Base-by-base conservation (phyloP, 2,888 invertebrate species). In the Furcula furcula region DNA sequence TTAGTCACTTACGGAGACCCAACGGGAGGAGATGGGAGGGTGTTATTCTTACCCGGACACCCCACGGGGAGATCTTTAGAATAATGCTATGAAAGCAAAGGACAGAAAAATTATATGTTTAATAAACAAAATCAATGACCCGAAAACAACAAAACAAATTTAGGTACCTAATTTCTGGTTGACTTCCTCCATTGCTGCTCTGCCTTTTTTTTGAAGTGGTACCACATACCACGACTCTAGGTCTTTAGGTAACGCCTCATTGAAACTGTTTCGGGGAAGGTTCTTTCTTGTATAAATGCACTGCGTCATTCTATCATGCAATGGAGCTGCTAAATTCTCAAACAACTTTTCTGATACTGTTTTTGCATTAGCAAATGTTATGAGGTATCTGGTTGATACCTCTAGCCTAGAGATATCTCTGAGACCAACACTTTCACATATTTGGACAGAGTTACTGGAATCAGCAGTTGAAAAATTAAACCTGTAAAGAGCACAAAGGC, bases 391-490 rank as follows among this genome's bases (percentile, higher is more conserved):
- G 3, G 91, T 92, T 0, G 96, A 95, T 19, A 92, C 90, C 84
- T 99, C 99, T 32, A 99, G 87, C 33, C 98, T 91, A 2, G 86
- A 90, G 3, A 99, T 91, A 71, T 93, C 91, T 22, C 83, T 80
- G 18, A 98, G 80, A 2, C 96, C 95, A 26, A 97, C 91, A 57
- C 96, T 94, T 48, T 93, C 92, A 71, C 97, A 98, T 55, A 98
- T 98, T 32, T 98, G 97, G 1, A 98, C 95, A 15, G 97, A 97
- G 83, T 99, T 99, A 53, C 97, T 98, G 0, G 98, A 98, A 74
- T 96, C 96, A 0, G 99, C 94, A 21, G 98, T 98, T 9, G 97
- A 97, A 76, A 98, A 98, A 80, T 97, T 97, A 57, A 97, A 93
- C 55, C 97, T 94, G 70, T 51, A 83, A 78, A 13, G 14, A 33